Evolutionary conservation across 2,888 invertebrate genomes (phyloP).

Genomic region (Hybos culiciformis): DNA sequence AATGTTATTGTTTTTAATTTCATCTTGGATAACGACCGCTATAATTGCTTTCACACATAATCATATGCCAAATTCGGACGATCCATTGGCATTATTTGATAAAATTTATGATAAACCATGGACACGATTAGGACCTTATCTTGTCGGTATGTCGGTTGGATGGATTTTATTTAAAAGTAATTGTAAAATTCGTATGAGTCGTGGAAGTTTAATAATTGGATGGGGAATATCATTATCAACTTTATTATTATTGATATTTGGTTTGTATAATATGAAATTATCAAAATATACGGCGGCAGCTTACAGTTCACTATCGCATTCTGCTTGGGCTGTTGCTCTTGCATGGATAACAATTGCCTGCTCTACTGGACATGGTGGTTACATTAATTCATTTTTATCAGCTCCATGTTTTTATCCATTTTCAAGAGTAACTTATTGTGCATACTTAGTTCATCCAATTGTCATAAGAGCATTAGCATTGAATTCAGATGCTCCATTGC

Average conservation of each 20-base stretch:
- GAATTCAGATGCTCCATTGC: conserved; percentile 69
- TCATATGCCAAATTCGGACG: conserved; percentile 64
- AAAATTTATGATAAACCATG: conserved; percentile 84
- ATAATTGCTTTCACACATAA: conserved; percentile 65
- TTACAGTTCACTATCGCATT: conserved; percentile 69
- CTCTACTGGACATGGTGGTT: conserved; percentile 72
- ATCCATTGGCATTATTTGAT: conserved; percentile 72
- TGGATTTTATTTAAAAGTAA: conserved; percentile 74
- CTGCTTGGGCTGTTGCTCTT: conserved; percentile 66
- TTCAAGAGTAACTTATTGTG: conserved; percentile 76
- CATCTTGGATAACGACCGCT: conserved; percentile 68
- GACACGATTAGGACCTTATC: conserved; percentile 71
- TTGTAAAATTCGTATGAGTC: conserved; percentile 56
- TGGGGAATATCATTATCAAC: conserved; percentile 55
- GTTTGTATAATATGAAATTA: conserved; percentile 57
- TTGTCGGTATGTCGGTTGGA: conserved; percentile 71
- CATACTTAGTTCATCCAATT: conserved; percentile 72
- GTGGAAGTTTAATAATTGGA: conserved; percentile 52
- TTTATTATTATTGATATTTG: conserved; percentile 61
- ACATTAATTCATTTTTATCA: conserved; percentile 57
- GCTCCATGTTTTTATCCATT: conserved; percentile 69
- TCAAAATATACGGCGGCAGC: conserved; percentile 56
- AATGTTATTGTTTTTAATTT: conserved; percentile 50
- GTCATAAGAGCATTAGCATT: conserved; percentile 67
- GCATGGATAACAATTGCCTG: conserved; percentile 78